Evolutionary conservation across 2,888 invertebrate genomes (phyloP).

Genomic region (Sarcophaga caerulescens): DNA sequence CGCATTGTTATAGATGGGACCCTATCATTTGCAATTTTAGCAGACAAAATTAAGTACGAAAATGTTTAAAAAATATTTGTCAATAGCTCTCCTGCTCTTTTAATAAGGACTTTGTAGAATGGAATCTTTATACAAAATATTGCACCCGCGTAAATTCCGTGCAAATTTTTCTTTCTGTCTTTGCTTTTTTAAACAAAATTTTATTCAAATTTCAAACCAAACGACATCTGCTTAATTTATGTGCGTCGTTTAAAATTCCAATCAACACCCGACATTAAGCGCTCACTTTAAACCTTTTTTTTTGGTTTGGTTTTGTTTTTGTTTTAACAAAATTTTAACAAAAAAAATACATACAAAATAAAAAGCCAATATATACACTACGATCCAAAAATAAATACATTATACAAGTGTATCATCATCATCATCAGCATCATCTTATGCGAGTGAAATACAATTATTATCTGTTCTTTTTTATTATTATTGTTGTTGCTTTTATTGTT

Average conservation of each 20-base stretch:
- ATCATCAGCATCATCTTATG: neutral
- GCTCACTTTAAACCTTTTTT: constrained; percentile 41
- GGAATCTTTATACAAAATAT: too few species aligned
- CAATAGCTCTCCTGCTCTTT: too few species aligned
- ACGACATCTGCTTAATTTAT: constrained; percentile 62
- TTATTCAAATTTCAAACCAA: constrained; percentile 57
- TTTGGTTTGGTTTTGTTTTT: neutral
- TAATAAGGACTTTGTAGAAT: too few species aligned
- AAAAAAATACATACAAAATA: neutral
- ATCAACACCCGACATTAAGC: constrained; percentile 65
- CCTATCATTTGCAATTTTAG: too few species aligned
- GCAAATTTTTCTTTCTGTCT: neutral
- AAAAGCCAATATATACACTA: neutral
- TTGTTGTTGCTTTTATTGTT: neutral
- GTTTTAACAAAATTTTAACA: neutral
- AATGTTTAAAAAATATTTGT: too few species aligned
- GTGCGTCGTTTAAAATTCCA: constrained; percentile 69
- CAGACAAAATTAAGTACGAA: too few species aligned
- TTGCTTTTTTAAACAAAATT: neutral
- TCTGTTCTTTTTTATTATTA: neutral
- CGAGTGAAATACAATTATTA: neutral
- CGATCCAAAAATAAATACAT: neutral
- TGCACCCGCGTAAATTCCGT: too few species aligned
- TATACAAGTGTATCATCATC: neutral
- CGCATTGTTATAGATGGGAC: too few species aligned